These are phyloP conservation scores for Sweltsa coloradensis DNA, from an alignment of 1,140 invertebrate genomes.

Conservation along the genomic window DNA sequence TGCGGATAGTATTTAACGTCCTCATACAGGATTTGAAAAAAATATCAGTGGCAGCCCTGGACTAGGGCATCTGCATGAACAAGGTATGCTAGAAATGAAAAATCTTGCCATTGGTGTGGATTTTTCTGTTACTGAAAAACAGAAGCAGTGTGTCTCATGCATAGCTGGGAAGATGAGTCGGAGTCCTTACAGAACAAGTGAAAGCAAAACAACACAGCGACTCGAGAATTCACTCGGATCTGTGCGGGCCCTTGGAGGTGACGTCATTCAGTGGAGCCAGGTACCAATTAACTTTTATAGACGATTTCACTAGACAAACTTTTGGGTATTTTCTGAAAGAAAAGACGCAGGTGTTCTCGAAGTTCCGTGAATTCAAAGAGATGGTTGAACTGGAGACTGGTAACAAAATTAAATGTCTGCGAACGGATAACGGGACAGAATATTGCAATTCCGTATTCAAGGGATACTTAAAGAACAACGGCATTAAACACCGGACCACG, in stretches of 20 bases:
- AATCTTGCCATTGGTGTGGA: too few species aligned
- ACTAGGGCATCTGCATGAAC: too few species aligned
- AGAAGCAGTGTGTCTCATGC: too few species aligned
- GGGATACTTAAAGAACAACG: conserved; percentile 19
- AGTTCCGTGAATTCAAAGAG: conserved; percentile 9
- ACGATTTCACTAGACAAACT: conserved; percentile 26
- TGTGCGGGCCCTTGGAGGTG: conserved; percentile 25
- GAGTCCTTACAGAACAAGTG: too few species aligned
- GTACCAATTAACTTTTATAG: conserved; percentile 25
- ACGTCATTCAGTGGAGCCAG: conserved; percentile 14
- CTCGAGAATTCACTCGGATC: conserved; percentile 23
- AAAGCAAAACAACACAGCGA: too few species aligned
- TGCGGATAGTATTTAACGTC: too few species aligned
- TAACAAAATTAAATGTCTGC: conserved; percentile 8
- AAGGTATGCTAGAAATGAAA: too few species aligned
- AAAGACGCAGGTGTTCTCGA: conserved; percentile 6
- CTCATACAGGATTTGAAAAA: too few species aligned
- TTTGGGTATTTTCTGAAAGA: conserved; percentile 19
- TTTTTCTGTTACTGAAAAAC: too few species aligned
- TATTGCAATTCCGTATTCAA: conserved; percentile 25
- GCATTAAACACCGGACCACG: conserved; percentile 23
- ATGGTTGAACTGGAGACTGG: conserved; percentile 11
- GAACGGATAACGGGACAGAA: conserved; percentile 12
- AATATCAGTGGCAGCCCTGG: too few species aligned
- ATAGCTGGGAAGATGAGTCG: too few species aligned